Percentiles rank a stretch among this genome's conserved stretches.
phyloP scores from a whole-genome alignment of 2,797 vertebrate species.

The Acipenser oxyrinchus region DNA sequence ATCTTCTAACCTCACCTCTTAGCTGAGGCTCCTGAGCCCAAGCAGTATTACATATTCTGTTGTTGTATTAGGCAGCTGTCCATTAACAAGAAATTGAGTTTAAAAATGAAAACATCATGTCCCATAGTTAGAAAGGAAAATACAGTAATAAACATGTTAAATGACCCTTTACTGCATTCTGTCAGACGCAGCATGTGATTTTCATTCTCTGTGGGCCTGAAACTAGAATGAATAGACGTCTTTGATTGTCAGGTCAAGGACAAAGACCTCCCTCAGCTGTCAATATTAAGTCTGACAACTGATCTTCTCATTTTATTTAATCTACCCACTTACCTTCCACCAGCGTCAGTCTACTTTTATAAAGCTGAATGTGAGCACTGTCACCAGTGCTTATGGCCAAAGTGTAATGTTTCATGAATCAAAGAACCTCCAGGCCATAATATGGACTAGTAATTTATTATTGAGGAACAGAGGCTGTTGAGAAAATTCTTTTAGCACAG shows the following conservation, averaged over 20 bases:
- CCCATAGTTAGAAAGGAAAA: background rate
- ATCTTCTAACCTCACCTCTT: background rate
- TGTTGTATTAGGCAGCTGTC: background rate
- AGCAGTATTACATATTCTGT: background rate
- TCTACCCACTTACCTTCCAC: slow-evolving; percentile 40
- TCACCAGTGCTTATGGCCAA: slow-evolving; percentile 43
- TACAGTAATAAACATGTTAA: slow-evolving; percentile 7
- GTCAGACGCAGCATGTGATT: slow-evolving; percentile 22
- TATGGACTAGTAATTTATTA: slow-evolving; percentile 58
- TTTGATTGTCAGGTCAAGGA: slow-evolving; percentile 42
- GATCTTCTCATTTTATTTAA: slow-evolving; percentile 50
- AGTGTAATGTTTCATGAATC: slow-evolving; percentile 57
- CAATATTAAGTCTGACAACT: slow-evolving; percentile 43
- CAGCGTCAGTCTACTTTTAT: slow-evolving; percentile 32
- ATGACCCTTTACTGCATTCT: slow-evolving; percentile 2
- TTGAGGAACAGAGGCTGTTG: slow-evolving; percentile 49
- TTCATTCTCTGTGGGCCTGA: slow-evolving; percentile 31
- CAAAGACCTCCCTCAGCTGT: slow-evolving; percentile 38
- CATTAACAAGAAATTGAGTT: background rate
- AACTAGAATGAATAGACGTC: slow-evolving; percentile 24
- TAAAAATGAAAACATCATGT: background rate
- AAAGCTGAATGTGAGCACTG: slow-evolving; percentile 45
- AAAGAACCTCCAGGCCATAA: slow-evolving; percentile 50
- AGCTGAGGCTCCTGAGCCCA: background rate
- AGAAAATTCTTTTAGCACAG: slow-evolving; percentile 48